Conservation (phyloP, 2,113 vertebrate genomes). For the Percina caprodes region DNA sequence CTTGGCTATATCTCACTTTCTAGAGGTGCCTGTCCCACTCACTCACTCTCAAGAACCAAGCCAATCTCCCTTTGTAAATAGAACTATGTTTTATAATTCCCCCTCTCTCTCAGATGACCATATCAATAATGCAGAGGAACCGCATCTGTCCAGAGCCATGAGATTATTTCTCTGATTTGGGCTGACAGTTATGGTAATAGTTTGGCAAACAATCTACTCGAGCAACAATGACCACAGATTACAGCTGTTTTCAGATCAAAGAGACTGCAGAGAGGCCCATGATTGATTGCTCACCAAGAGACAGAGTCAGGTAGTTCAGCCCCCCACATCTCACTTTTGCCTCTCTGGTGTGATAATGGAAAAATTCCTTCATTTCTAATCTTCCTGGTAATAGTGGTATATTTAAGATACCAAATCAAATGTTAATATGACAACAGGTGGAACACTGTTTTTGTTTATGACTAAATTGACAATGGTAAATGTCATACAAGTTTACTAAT, state of each 20-base stretch:
- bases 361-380: slow-evolving; percentile 75
- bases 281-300: slow-evolving; percentile 90
- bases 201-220: slow-evolving; percentile 99
- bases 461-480: not conserved
- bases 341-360: slow-evolving; percentile 84
- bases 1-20: slow-evolving; percentile 96
- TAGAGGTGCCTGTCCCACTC: slow-evolving; percentile 93
- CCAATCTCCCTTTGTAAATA: slow-evolving; percentile 99
- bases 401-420: slow-evolving; percentile 32
- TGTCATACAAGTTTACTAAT: not conserved
- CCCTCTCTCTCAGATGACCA: slow-evolving; percentile 92
- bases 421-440: slow-evolving; percentile 42
- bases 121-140: slow-evolving; percentile 99
- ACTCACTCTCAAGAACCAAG: slow-evolving; percentile 95
- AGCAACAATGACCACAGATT: slow-evolving; percentile 95
- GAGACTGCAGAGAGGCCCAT: slow-evolving; percentile 88
- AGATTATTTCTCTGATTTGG: slow-evolving; percentile 99
- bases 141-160: slow-evolving; percentile 94
- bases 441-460: slow-evolving; percentile 4
- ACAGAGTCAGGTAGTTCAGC: slow-evolving; percentile 87
- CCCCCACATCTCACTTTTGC: slow-evolving; percentile 83
- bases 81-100: slow-evolving; percentile 99
- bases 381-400: slow-evolving; percentile 62
- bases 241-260: slow-evolving; percentile 97
- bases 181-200: slow-evolving; percentile 99